A percentile compares a stretch with the other conserved stretches of the same genome.
Conservation (phyloP, 1,140 invertebrate species). For the Papilio machaon region DNA sequence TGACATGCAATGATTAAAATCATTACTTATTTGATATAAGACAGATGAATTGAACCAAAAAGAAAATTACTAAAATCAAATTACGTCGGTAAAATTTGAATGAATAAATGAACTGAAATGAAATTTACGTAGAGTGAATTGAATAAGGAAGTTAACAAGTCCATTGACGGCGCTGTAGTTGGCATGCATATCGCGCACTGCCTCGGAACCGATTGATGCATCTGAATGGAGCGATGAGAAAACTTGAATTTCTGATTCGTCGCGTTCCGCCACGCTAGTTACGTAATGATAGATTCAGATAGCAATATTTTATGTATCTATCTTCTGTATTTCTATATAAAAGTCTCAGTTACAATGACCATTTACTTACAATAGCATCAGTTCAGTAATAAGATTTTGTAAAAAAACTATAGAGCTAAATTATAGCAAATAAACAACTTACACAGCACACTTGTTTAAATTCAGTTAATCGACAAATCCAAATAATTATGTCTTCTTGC, state of each 20-base stretch:
- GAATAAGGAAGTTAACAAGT: slow-evolving; percentile 38
- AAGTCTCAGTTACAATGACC: neutral
- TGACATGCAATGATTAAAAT: neutral
- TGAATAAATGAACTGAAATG: slow-evolving; percentile 22
- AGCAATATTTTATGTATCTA: neutral
- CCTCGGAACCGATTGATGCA: slow-evolving; percentile 36
- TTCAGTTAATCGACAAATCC: slow-evolving; percentile 44
- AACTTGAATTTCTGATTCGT: slow-evolving; percentile 34
- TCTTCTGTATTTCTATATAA: neutral
- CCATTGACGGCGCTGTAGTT: slow-evolving; percentile 2
- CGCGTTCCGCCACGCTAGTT: slow-evolving; percentile 22
- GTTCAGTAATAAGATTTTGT: neutral
- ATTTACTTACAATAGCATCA: neutral
- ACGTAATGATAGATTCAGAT: slow-evolving; percentile 11
- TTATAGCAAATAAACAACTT: slow-evolving; percentile 29
- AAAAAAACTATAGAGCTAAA: neutral
- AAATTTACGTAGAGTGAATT: slow-evolving; percentile 16
- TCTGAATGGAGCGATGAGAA: slow-evolving; percentile 36
- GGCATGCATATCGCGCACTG: slow-evolving; percentile 25
- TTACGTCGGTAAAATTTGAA: neutral
- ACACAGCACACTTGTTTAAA: slow-evolving; percentile 40
- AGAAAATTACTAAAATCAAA: neutral
- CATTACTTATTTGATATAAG: neutral
- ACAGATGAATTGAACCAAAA: neutral
- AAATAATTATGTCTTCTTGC: slow-evolving; percentile 43